These are phyloP conservation scores for Psittacula derbiana DNA, from an alignment of 2,797 vertebrate species.

Conservation along the genomic window DNA sequence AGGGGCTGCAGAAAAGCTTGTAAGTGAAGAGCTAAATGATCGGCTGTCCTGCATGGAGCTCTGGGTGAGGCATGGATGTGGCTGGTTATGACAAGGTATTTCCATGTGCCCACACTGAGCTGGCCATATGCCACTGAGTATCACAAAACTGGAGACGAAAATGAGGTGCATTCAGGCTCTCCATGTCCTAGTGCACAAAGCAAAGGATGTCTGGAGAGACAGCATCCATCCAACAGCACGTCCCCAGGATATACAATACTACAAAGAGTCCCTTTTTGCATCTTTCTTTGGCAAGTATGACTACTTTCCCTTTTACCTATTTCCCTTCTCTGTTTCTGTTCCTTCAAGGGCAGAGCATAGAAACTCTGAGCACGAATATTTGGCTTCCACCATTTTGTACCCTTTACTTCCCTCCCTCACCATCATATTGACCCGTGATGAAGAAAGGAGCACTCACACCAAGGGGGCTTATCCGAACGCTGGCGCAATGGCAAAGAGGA, in stretches of 20 bases:
- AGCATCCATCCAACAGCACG: background rate
- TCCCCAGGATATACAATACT: background rate
- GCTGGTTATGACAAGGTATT: background rate
- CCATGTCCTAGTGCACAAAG: background rate
- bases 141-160: background rate
- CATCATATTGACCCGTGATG: background rate
- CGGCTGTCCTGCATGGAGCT: rapidly evolving
- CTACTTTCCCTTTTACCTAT: background rate
- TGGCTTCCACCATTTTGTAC: background rate
- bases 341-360: background rate
- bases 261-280: background rate
- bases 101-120: background rate
- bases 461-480: constrained; percentile 91
- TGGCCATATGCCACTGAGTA: background rate
- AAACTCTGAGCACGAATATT: background rate
- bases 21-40: background rate
- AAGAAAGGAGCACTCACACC: constrained; percentile 87
- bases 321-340: background rate
- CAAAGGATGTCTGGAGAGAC: background rate
- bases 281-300: background rate
- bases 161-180: background rate
- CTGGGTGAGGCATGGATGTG: background rate
- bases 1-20: background rate
- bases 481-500: constrained; percentile 80
- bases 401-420: background rate